phyloP scores from a whole-genome alignment of 2,888 invertebrate genomes.

The Heliconius ismenius region DNA sequence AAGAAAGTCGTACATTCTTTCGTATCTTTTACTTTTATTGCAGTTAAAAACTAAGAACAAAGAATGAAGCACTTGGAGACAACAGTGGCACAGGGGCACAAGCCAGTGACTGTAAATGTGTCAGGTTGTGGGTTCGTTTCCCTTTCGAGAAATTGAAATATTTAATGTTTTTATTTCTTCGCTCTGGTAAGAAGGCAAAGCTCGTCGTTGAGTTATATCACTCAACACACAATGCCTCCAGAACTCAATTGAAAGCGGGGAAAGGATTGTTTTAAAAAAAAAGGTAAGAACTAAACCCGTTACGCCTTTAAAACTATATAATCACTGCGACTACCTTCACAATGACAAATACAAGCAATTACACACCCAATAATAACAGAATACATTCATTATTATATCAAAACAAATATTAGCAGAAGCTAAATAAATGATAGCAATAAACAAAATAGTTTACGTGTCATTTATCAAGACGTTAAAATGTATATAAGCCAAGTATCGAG shows the following conservation, averaged over 20 bases:
- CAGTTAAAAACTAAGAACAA: no score
- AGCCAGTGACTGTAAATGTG: background rate
- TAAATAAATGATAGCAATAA: conserved; percentile 19
- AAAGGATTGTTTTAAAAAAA: no score
- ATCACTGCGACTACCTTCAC: background rate
- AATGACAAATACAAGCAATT: conserved; percentile 3
- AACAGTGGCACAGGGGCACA: background rate
- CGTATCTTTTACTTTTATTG: no score
- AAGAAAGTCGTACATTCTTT: no score
- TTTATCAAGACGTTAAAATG: conserved; percentile 28
- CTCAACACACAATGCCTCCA: no score
- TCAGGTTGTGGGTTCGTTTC: background rate
- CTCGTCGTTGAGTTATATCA: background rate
- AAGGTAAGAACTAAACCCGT: background rate
- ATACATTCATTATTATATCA: conserved; percentile 7
- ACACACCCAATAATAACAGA: background rate
- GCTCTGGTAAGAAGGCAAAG: background rate
- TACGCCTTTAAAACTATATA: background rate
- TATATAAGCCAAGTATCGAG: conserved; percentile 21
- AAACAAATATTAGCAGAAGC: conserved; percentile 3
- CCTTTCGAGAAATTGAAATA: background rate
- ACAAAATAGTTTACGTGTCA: conserved; percentile 14
- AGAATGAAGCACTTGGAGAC: no score
- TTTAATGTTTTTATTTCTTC: background rate
- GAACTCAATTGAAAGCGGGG: no score